Evolutionary conservation across 2,797 vertebrate species (phyloP).

Genomic region (Neomorphus geoffroyi): DNA sequence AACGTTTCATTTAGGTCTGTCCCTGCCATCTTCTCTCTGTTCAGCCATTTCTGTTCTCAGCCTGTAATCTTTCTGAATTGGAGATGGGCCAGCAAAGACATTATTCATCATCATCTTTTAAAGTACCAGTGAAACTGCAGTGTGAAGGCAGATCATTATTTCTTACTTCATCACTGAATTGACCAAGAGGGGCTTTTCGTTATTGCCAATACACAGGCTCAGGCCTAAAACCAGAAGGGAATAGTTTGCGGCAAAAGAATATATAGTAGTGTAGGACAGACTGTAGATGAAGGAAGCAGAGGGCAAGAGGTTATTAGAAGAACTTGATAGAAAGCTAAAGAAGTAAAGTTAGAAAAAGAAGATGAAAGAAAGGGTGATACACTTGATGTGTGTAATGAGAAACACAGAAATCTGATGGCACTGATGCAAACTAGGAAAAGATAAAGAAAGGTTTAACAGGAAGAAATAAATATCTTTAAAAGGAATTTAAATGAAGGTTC

Average conservation of each 20-base stretch:
- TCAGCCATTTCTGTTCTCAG: neutral
- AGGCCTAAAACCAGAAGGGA: neutral
- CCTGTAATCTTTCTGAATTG: neutral
- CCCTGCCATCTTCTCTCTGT: neutral
- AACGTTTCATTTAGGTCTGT: neutral
- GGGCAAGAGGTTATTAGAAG: neutral
- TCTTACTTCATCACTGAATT: neutral
- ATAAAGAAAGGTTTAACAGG: neutral
- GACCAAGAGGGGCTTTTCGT: neutral
- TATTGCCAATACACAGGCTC: neutral
- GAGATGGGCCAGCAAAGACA: neutral
- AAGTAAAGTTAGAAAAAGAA: neutral
- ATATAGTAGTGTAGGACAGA: neutral
- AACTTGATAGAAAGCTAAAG: neutral
- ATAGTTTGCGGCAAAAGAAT: neutral
- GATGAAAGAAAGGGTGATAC: neutral
- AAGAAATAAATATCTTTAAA: neutral
- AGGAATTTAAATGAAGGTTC: neutral
- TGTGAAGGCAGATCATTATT: neutral
- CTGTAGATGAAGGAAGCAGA: neutral
- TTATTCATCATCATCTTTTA: neutral
- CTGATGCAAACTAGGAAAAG: neutral
- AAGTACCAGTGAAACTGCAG: neutral
- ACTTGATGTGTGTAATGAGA: neutral
- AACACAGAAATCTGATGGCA: neutral